Base-by-base conservation (phyloP, 2,888 invertebrate species). In the Piscicola geometra region DNA sequence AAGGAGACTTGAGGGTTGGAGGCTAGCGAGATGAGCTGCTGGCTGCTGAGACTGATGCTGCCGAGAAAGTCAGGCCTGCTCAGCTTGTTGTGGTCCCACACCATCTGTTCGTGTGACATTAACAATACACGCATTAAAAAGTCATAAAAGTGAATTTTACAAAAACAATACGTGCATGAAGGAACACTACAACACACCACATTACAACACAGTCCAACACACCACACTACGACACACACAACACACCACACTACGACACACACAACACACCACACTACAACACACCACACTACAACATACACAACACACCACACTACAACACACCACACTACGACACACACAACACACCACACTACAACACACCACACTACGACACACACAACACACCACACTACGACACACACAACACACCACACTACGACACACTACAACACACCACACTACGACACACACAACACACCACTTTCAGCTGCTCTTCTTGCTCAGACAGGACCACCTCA, bases 71-170 rank as follows among this genome's bases (percentile, higher is more conserved):
- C 88, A 81, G 87, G 87, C 81, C 86, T 84, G 41, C 88, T 86
- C 75, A 88, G 85, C 80, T 86, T 84, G 82, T 88, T 88, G 78
- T 87, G 87, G 83, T 88, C 88, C 86, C 86, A 88, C 75, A 88
- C 81, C 72, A 86, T 83, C 88, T 88, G 81, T 41, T 28, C 32
- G 33, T 18, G n/a, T n/a, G n/a, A n/a, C n/a, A n/a, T n/a, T n/a
- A n/a, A n/a, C n/a, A n/a, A n/a, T n/a, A n/a, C n/a, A n/a, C n/a
- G n/a, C n/a, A n/a, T n/a, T n/a, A n/a, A 9, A 33, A 69, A 15
- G 15, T 21, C 12, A 28, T 69, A 69, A 30, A 1, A 21, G 9
- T 47, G 50, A 9, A 47, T 21, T 47, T 47, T 47, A 47, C 50
- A 21, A 9, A 47, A 47, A 21, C 21, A 15, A 15, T 15, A 47